Evolutionary conservation across 2,888 invertebrate species (phyloP), one percentile per base, ranked within the genome.

Genomic region (Oscheius sp.): DNA sequence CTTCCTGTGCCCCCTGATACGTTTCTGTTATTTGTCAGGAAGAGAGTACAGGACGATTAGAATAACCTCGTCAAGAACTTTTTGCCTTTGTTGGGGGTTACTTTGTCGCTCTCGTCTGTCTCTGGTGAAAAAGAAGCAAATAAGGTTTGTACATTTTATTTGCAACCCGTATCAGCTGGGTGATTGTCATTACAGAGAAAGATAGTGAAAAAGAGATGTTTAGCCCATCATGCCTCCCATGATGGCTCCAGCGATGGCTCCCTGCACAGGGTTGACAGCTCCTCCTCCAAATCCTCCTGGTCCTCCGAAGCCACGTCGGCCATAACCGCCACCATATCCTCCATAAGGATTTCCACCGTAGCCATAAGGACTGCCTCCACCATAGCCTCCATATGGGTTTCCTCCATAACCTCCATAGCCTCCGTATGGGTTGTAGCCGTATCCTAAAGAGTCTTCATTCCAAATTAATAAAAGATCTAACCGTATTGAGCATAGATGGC

Each of bases 141-240:
- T n/a, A n/a, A n/a, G n/a, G n/a, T n/a, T n/a, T n/a, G n/a, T n/a
- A n/a, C n/a, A n/a, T n/a, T n/a, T n/a, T n/a, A n/a, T n/a, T n/a
- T n/a, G n/a, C n/a, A n/a, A n/a, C n/a, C n/a, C n/a, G n/a, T n/a
- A n/a, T n/a, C n/a, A n/a, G n/a, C n/a, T n/a, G n/a, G n/a, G n/a
- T n/a, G n/a, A n/a, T n/a, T n/a, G n/a, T n/a, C n/a, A n/a, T n/a
- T n/a, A n/a, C n/a, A n/a, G n/a, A n/a, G n/a, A n/a, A n/a, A n/a
- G n/a, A n/a, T n/a, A n/a, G n/a, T n/a, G n/a, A n/a, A n/a, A n/a
- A n/a, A n/a, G n/a, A n/a, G n/a, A n/a, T n/a, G n/a, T n/a, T 52
- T 52, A 52, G 15, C 52, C 52, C 25, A 52, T 25, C 52, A 52
- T 52, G 52, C 29, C 52, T 52, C 52, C 52, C 52, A 52, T 52